Percentiles rank a stretch among this genome's conserved stretches.
Conservation (phyloP, 2,888 invertebrate species). For the Gryllus longicercus region DNA sequence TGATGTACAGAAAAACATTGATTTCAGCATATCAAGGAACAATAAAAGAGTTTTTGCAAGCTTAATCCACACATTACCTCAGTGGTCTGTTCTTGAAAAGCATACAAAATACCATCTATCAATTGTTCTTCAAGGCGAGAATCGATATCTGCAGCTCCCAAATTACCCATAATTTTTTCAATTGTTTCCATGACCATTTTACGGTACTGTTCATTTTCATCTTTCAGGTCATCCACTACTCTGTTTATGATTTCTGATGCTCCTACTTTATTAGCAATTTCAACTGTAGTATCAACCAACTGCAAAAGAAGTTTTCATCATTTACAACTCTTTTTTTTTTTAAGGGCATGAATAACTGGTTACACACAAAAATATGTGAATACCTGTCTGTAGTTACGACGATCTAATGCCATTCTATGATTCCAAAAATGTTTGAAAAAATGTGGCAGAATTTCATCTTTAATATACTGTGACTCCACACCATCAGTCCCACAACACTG, state of each 20-base stretch:
- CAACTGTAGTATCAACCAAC: conserved; percentile 98
- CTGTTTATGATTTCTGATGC: conserved; percentile 98
- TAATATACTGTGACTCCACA: conserved; percentile 98
- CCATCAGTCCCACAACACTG: conserved; percentile 99
- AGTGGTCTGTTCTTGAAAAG: conserved; percentile 74
- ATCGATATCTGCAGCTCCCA: conserved; percentile 98
- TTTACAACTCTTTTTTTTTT: neutral
- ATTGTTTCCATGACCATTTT: conserved; percentile 99
- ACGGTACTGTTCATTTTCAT: conserved; percentile 98
- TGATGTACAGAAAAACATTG: too few species aligned
- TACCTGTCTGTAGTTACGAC: conserved; percentile 91
- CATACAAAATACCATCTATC: conserved; percentile 98
- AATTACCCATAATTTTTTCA: conserved; percentile 95
- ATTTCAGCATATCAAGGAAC: too few species aligned
- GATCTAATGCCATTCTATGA: conserved; percentile 97
- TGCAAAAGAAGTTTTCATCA: conserved; percentile 43
- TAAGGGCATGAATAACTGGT: neutral
- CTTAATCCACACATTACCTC: conserved; percentile 27
- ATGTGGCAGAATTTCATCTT: conserved; percentile 96
- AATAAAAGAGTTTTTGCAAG: too few species aligned
- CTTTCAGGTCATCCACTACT: conserved; percentile 98
- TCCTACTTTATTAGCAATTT: conserved; percentile 99
- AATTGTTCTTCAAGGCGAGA: conserved; percentile 96
- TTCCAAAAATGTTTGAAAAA: conserved; percentile 99
- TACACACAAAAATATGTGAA: neutral